A percentile compares a stretch with the other conserved stretches of the same genome.
Conservation (phyloP, 2,888 invertebrate species). For the Cheilosia impressa region DNA sequence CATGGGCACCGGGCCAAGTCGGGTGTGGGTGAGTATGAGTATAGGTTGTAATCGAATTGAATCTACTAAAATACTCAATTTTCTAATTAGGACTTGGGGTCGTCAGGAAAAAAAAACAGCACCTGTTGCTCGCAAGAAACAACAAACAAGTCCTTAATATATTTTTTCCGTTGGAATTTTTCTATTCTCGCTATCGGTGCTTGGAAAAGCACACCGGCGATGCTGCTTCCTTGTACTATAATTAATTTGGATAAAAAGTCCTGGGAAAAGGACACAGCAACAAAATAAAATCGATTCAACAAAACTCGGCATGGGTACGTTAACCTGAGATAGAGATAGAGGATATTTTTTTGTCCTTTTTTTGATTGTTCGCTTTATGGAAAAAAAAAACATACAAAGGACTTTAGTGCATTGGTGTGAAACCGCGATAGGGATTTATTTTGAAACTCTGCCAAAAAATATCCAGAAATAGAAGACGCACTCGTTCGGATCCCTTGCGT, state of each 20-base stretch:
- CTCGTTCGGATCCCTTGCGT: conserved; percentile 6
- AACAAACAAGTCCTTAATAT: conserved; percentile 34
- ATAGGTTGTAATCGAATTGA: conserved; percentile 46
- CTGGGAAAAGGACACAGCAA: conserved; percentile 27
- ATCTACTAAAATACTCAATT: conserved; percentile 65
- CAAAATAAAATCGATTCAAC: conserved; percentile 60
- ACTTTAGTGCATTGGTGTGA: conserved; percentile 55
- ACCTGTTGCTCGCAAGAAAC: conserved; percentile 42
- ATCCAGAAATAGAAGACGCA: conserved; percentile 63
- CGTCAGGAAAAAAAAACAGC: conserved; percentile 7
- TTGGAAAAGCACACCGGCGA: conserved; percentile 19
- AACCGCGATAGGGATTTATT: conserved; percentile 67
- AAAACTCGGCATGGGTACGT: conserved; percentile 38
- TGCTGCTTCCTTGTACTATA: conserved; percentile 39
- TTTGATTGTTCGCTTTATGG: conserved; percentile 27
- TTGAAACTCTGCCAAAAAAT: conserved; percentile 72
- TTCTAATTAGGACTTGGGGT: conserved; percentile 49
- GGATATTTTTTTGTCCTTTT: conserved; percentile 8
- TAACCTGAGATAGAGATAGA: conserved; percentile 38
- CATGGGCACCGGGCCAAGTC: conserved; percentile 54
- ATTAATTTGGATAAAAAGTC: conserved; percentile 46
- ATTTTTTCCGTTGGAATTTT: conserved; percentile 17
- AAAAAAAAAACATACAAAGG: conserved; percentile 64
- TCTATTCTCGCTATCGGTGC: conserved; percentile 38
- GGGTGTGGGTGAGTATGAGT: conserved; percentile 21